Conservation (phyloP, 2,888 invertebrate species). For the Phytoseiulus persimilis region DNA sequence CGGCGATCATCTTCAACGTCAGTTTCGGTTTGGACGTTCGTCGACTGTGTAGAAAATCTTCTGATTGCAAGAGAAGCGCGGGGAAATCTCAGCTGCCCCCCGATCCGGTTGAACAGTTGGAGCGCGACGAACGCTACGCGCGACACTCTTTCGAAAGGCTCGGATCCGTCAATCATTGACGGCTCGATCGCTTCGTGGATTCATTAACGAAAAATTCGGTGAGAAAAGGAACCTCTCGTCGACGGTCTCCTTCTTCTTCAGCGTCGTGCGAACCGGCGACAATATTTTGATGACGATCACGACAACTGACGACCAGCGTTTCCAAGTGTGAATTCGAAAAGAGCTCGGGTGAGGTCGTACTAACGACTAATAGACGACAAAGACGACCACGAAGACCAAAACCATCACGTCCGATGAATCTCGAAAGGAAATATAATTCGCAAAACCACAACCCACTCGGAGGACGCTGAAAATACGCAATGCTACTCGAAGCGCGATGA, state of each 20-base stretch:
- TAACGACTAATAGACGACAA: too few relatives aligned
- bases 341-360: too few relatives aligned
- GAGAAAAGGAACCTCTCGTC: neutral
- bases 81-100: neutral
- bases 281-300: neutral
- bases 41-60: neutral
- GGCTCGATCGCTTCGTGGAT: slow-evolving; percentile 7
- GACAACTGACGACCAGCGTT: neutral
- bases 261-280: neutral
- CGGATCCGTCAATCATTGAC: slow-evolving; percentile 23
- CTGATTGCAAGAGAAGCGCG: neutral
- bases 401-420: too few relatives aligned
- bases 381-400: too few relatives aligned
- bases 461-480: too few relatives aligned
- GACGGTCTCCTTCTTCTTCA: neutral
- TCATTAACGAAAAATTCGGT: slow-evolving; percentile 35
- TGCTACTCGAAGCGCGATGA: too few relatives aligned
- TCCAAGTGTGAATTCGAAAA: neutral
- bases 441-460: too few relatives aligned
- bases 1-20: neutral
- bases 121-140: neutral
- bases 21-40: neutral
- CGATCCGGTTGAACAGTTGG: neutral
- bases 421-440: too few relatives aligned
- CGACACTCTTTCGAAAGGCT: neutral